Percentiles rank a stretch among this genome's conserved stretches.
phyloP scores from a whole-genome alignment of 1,140 invertebrate species.

The Heliconius eleuchia region DNA sequence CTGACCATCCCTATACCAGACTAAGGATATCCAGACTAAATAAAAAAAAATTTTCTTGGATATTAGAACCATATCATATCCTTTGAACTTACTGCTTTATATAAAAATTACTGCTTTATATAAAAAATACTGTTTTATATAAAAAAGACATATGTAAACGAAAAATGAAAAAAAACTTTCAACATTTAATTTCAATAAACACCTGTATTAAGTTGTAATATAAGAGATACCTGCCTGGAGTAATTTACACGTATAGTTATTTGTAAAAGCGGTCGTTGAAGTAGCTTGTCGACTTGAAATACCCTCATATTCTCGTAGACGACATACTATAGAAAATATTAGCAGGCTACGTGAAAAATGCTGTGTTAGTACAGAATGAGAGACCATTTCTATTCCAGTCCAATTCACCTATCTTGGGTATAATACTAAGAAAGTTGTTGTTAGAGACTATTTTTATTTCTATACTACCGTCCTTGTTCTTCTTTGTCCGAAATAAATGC shows the following conservation, averaged over 20 bases:
- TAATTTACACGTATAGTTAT: slow-evolving; percentile 6
- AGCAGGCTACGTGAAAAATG: slow-evolving; percentile 41
- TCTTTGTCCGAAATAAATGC: neutral
- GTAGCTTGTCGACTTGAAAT: slow-evolving; percentile 7
- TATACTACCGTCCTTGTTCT: neutral
- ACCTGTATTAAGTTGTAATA: neutral
- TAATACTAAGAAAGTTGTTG: slow-evolving; percentile 31
- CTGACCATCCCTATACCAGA: too few relatives aligned
- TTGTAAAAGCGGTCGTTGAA: slow-evolving; percentile 2
- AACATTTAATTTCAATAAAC: neutral
- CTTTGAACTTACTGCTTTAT: too few relatives aligned
- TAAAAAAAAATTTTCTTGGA: too few relatives aligned
- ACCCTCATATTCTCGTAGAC: slow-evolving; percentile 5
- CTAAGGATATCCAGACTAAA: too few relatives aligned
- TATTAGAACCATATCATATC: too few relatives aligned
- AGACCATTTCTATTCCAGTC: slow-evolving; percentile 61
- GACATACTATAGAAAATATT: slow-evolving; percentile 31
- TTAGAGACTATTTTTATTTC: slow-evolving; percentile 28
- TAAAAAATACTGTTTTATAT: too few relatives aligned
- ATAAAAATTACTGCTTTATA: too few relatives aligned
- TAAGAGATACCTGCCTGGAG: neutral
- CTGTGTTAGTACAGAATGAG: slow-evolving; percentile 42
- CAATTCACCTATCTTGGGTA: slow-evolving; percentile 40
- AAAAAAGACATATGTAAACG: neutral
- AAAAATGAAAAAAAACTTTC: neutral